Evolutionary conservation across 2,797 vertebrate genomes (phyloP).

Genomic region (Pterois miles): DNA sequence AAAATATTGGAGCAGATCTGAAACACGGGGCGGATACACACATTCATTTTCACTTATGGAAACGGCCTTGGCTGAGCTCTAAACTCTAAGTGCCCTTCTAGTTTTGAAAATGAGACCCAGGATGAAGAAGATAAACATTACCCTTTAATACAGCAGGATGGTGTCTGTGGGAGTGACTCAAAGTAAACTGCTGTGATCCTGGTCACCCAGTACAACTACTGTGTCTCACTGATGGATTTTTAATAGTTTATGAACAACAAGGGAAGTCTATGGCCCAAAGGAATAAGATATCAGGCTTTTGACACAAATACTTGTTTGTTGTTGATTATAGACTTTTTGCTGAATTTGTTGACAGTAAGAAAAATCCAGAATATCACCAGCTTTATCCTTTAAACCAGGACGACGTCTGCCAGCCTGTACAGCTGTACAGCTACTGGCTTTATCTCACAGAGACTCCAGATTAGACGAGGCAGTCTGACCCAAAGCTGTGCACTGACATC

Average conservation of each 20-base stretch:
- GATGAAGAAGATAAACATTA: not conserved
- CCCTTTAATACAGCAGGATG: not conserved
- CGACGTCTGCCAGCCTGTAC: slow-evolving; percentile 13
- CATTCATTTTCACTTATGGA: not conserved
- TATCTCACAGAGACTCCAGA: slow-evolving; percentile 62
- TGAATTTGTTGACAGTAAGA: slow-evolving; percentile 17
- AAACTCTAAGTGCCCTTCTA: not conserved
- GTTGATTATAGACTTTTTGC: slow-evolving; percentile 3
- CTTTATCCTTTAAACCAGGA: slow-evolving; percentile 6
- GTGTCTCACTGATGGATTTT: not conserved
- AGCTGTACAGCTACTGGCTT: slow-evolving; percentile 36
- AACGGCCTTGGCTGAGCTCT: not conserved
- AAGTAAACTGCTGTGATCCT: no score
- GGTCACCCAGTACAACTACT: not conserved
- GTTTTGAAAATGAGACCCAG: not conserved
- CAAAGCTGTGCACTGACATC: slow-evolving; percentile 40
- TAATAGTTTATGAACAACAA: not conserved
- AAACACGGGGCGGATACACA: not conserved
- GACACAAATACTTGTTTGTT: not conserved
- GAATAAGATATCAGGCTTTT: not conserved
- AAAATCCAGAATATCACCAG: not conserved
- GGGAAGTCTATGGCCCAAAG: not conserved
- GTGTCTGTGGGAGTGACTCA: not conserved
- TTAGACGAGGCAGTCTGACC: slow-evolving; percentile 69
- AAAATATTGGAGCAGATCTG: not conserved